Percentiles rank a stretch among this genome's conserved stretches.
phyloP scores from a whole-genome alignment of 1,140 invertebrate genomes.

The Vanessa tameamea region DNA sequence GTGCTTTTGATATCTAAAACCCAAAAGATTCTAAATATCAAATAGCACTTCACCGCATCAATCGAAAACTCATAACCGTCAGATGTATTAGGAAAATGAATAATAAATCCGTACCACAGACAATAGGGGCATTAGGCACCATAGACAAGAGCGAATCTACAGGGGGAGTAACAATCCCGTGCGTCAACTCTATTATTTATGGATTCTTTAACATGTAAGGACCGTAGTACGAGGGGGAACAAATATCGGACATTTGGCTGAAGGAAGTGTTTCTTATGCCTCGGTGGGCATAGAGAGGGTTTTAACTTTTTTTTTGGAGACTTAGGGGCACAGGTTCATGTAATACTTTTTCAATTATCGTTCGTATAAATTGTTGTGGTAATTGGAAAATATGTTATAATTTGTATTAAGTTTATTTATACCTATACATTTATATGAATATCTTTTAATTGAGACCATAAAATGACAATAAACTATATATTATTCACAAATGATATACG shows the following conservation, averaged over 20 bases:
- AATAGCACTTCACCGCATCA: constrained; percentile 48
- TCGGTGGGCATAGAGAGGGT: constrained; percentile 58
- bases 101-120: constrained; percentile 77
- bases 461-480: no score
- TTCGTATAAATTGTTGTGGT: constrained; percentile 3
- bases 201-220: constrained; percentile 80
- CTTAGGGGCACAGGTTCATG: constrained; percentile 37
- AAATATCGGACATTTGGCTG: constrained; percentile 71
- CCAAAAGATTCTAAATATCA: constrained; percentile 36
- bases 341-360: constrained; percentile 29
- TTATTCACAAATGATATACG: no score
- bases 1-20: constrained; percentile 16
- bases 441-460: no score
- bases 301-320: constrained; percentile 48
- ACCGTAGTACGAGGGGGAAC: constrained; percentile 51
- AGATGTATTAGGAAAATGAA: constrained; percentile 77
- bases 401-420: neutral
- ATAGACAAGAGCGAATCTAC: constrained; percentile 68
- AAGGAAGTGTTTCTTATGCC: constrained; percentile 75
- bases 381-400: constrained; percentile 18
- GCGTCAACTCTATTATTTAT: constrained; percentile 81
- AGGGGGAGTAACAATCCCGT: constrained; percentile 66
- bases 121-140: constrained; percentile 76
- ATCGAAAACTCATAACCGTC: constrained; percentile 67
- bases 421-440: no score